Evolutionary conservation across 2,113 vertebrate species (phyloP).

Genomic region (Zosterops lateralis): DNA sequence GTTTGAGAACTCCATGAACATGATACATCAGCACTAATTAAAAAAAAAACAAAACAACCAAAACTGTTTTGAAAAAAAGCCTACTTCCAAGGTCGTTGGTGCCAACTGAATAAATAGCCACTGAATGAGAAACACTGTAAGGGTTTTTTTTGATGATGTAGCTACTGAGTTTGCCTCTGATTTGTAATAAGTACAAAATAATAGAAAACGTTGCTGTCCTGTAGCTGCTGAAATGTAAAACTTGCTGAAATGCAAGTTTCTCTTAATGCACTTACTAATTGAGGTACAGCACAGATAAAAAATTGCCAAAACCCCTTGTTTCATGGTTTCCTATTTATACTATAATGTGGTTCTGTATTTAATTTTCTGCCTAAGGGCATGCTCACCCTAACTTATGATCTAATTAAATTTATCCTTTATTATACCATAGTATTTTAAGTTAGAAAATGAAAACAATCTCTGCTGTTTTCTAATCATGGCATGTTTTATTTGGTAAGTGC

Average conservation of each 20-base stretch:
- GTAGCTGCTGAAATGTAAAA: not conserved
- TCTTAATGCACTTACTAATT: not conserved
- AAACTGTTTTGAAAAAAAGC: not conserved
- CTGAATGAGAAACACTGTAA: not conserved
- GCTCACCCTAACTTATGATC: not conserved
- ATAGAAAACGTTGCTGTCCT: not conserved
- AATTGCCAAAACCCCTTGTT: not conserved
- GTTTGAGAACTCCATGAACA: not conserved
- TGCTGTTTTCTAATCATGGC: not conserved
- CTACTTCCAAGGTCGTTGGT: not conserved
- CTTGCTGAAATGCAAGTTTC: not conserved
- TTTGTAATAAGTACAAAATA: not conserved
- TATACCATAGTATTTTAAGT: not conserved
- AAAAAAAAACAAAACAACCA: not conserved
- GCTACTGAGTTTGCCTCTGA: not conserved
- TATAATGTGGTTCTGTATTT: not conserved
- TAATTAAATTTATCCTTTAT: not conserved
- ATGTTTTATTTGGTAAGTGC: not conserved
- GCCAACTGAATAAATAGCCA: not conserved
- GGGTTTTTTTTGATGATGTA: not conserved
- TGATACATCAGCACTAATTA: not conserved
- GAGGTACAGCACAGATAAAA: not conserved
- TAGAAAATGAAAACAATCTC: not conserved
- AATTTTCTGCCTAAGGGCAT: not conserved
- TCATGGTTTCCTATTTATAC: not conserved